Evolutionary conservation across 2,113 vertebrate genomes (phyloP), one percentile per base, ranked within the genome.

Genomic region (Tretioscincus oriximinensis): DNA sequence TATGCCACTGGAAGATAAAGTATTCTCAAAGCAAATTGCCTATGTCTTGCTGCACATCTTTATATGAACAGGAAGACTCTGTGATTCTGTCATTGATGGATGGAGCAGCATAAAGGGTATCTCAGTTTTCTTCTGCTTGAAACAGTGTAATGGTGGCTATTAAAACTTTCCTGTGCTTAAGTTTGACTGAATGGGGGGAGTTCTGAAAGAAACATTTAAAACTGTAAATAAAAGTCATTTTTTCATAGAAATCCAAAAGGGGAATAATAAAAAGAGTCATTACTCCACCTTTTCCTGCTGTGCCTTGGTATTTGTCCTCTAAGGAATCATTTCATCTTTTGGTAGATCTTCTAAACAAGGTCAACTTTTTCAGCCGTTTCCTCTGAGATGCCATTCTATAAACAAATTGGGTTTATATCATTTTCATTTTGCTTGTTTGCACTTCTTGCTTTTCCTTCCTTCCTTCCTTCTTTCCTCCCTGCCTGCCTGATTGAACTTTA

Each of bases 141-240:
- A 10, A 29, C 24, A 75, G 54, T 71, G 5, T 31, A 74, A 84
- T 78, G 74, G 54, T 77, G 16, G 51, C 76, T 58, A 69, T 81
- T 85, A 79, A 86, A 86, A 58, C 26, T 28, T 41, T 74, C 8
- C 22, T 78, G 66, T 83, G 51, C 76, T 86, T 80, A 4, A 28
- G 41, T 73, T 0, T 0, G 0, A 1, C 14, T 74, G 1, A 81
- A 75, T 28, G 81, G 69, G 29, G 18, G 29, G 24, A 78, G 1
- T 58, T 66, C 4, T 10, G 63, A 85, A 66, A 85, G 9, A 4
- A 4, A 84, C 66, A 74, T 82, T 81, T n/a, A 24, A 61, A 28
- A 0, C 1, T 67, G 45, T 66, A 77, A 83, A 29, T 58, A 60
- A 81, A 83, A 29, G 85, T 0, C 8, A 0, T 22, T 70, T 76